A percentile compares a stretch with the other conserved stretches of the same genome.
These are phyloP conservation scores for Maconellicoccus hirsutus DNA, from an alignment of 1,140 invertebrate species.

Conservation along the genomic window DNA sequence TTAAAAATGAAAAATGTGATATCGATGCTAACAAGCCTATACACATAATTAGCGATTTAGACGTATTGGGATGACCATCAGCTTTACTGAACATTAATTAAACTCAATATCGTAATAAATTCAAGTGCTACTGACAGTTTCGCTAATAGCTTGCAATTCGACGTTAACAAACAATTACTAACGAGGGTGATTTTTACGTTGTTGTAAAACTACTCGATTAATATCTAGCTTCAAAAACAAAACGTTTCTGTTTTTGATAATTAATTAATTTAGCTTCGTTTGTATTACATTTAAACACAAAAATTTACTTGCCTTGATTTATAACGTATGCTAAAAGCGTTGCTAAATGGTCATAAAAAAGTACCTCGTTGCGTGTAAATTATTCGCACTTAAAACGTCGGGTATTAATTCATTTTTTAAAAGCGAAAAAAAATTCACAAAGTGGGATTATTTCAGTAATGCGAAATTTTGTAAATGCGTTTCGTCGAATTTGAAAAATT, in stretches of 20 bases:
- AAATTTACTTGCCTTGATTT: neutral
- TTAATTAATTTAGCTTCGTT: constrained; percentile 19
- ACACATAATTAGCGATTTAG: constrained; percentile 13
- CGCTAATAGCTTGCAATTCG: constrained; percentile 18
- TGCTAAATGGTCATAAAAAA: too few relatives aligned
- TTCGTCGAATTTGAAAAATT: too few relatives aligned
- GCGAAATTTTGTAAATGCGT: too few relatives aligned
- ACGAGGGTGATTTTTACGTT: constrained; percentile 18
- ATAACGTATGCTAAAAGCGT: too few relatives aligned
- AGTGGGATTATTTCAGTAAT: too few relatives aligned
- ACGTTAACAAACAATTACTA: constrained; percentile 22
- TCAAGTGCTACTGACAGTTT: constrained; percentile 21
- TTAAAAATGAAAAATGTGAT: neutral
- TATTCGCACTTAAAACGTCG: too few relatives aligned
- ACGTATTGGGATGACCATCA: constrained; percentile 12
- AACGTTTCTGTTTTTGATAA: constrained; percentile 21
- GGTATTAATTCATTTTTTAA: too few relatives aligned
- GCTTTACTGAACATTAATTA: constrained; percentile 8
- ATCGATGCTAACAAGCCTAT: constrained; percentile 10
- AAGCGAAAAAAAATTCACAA: too few relatives aligned
- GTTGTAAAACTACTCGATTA: constrained; percentile 18
- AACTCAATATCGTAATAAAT: constrained; percentile 20
- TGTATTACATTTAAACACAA: neutral
- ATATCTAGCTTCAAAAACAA: constrained; percentile 17
- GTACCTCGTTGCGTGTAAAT: too few relatives aligned